Evolutionary conservation across 1,140 invertebrate species (phyloP), one percentile per base, ranked within the genome.

Genomic region (Heliothis subflexa): DNA sequence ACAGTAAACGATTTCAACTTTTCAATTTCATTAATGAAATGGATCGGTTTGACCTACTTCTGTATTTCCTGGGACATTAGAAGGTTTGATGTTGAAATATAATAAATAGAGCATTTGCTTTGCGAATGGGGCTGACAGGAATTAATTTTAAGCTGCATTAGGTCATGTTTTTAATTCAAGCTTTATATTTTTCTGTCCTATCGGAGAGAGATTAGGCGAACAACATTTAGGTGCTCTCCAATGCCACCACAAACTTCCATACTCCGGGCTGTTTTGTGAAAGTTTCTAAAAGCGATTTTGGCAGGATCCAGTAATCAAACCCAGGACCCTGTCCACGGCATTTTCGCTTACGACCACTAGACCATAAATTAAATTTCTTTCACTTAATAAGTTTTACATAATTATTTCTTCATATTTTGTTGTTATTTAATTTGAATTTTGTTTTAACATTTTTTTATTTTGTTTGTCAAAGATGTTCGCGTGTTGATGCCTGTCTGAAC

Each of bases 391-490:
- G 33, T 40, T 40, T 33, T 33, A 33, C 33, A 33, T 2, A 50
- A 5, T 11, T 50, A 50, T 21, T 62, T 40, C 12, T 40, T 25
- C 3, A 7, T 33, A 0, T n/a, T n/a, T 40, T 18, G 0, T 18
- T 66, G 16, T 66, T 12, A 13, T 66, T 47, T 47, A 14, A 21
- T 50, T n/a, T 68, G 3, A 25, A 5, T 25, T 12, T 14, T 28
- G 11, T 68, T 25, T 68, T 52, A 68, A 68, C 10, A 25, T 50
- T n/a, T 1, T 68, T 28, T 13, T 52, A 3, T 68, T 52, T 68
- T 66, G 16, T 50, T 64, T 68, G 45, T 68, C 64, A 28, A 68
- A 68, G 64, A 68, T 68, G 64, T 25, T 68, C 18, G 64, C 49
- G 64, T 68, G 64, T 50, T 64, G 64, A 68, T 49, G 64, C 50